Percentiles rank a stretch among this genome's conserved stretches.
Evolutionary conservation across 1,140 invertebrate genomes (phyloP).

Genomic region (Diplogasteroides magnus): DNA sequence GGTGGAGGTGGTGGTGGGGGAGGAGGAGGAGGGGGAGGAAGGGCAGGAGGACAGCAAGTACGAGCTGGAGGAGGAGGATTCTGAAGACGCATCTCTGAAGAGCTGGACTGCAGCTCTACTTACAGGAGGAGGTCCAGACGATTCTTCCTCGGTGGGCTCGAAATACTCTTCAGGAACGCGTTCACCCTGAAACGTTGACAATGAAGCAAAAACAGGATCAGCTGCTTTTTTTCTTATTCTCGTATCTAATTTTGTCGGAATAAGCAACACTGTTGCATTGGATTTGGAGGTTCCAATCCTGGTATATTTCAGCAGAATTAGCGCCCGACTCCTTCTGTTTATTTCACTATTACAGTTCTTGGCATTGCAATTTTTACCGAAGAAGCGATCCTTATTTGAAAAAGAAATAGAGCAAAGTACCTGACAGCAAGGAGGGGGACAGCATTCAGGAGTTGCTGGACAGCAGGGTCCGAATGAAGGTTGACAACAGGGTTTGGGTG

Average conservation of each 20-base stretch:
- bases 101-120: too few relatives aligned
- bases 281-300: too few relatives aligned
- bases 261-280: too few relatives aligned
- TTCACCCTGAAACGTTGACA: not conserved
- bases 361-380: not conserved
- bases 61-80: slow-evolving; percentile 30
- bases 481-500: slow-evolving; percentile 43
- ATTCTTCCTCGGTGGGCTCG: too few relatives aligned
- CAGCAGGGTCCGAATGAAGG: slow-evolving; percentile 41
- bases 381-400: not conserved
- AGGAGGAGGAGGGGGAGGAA: slow-evolving; percentile 23
- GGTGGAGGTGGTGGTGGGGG: slow-evolving; percentile 37
- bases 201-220: too few relatives aligned
- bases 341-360: not conserved
- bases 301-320: too few relatives aligned
- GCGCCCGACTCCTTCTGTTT: too few relatives aligned
- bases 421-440: slow-evolving; percentile 37
- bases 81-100: too few relatives aligned
- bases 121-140: too few relatives aligned
- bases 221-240: not conserved
- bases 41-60: slow-evolving; percentile 36
- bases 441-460: slow-evolving; percentile 40
- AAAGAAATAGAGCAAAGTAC: too few relatives aligned
- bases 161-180: not conserved
- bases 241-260: not conserved